phyloP scores from a whole-genome alignment of 2,113 vertebrate genomes.

The Empidonax alnorum region DNA sequence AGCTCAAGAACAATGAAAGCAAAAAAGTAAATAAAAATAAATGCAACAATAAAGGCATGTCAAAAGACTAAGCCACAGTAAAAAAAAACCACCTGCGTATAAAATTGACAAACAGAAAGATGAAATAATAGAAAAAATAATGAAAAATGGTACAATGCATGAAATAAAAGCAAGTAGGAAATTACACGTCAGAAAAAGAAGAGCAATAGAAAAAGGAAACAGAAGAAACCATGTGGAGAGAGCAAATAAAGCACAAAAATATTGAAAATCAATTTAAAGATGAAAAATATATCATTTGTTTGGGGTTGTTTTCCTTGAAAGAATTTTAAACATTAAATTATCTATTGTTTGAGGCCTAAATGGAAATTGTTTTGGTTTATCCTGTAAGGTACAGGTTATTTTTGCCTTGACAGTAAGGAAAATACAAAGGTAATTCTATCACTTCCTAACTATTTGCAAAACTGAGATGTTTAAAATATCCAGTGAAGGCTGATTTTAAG shows the following conservation, averaged over 20 bases:
- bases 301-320: neutral
- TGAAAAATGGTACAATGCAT: neutral
- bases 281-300: slow-evolving; percentile 21
- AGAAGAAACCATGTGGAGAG: slow-evolving; percentile 2
- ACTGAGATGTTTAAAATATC: neutral
- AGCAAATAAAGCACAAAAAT: slow-evolving; percentile 50
- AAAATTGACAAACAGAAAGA: slow-evolving; percentile 54
- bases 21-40: slow-evolving; percentile 67
- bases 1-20: slow-evolving; percentile 44
- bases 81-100: neutral
- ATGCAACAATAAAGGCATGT: slow-evolving; percentile 61
- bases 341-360: neutral
- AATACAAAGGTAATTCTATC: neutral
- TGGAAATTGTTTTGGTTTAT: neutral
- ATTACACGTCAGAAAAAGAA: slow-evolving; percentile 25
- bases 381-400: neutral
- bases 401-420: neutral
- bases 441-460: neutral
- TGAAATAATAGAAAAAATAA: slow-evolving; percentile 55
- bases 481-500: neutral
- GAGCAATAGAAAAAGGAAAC: neutral
- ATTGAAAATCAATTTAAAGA: slow-evolving; percentile 46
- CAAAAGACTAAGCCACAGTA: slow-evolving; percentile 4
- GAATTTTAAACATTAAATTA: slow-evolving; percentile 2
- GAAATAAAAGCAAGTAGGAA: slow-evolving; percentile 42